These are phyloP conservation scores for Biston betularia DNA, from an alignment of 2,888 invertebrate genomes.

Conservation along the genomic window DNA sequence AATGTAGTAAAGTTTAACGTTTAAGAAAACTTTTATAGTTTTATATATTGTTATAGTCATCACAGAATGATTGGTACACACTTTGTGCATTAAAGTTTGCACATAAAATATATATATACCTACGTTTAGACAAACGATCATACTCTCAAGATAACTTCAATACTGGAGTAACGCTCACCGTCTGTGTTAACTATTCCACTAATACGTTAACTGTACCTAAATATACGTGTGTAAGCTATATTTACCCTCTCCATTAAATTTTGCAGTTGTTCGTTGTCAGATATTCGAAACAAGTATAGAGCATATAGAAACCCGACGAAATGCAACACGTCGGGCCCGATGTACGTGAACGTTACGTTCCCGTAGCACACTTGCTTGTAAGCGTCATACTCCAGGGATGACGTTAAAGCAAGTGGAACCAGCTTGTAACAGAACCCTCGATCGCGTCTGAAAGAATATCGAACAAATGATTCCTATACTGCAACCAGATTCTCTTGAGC, in stretches of 20 bases:
- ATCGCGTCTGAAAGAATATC: conserved; percentile 86
- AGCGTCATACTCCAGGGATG: conserved; percentile 74
- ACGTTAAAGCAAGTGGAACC: conserved; percentile 74
- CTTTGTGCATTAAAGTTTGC: no score
- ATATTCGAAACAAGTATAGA: conserved; percentile 90
- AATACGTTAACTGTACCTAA: no score
- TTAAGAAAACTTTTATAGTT: no score
- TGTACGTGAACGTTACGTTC: conserved; percentile 89
- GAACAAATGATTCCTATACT: neutral
- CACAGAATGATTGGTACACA: no score
- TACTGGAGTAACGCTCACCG: no score
- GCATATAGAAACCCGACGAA: conserved; percentile 91
- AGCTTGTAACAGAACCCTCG: conserved; percentile 89
- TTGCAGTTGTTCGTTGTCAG: conserved; percentile 93
- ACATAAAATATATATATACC: no score
- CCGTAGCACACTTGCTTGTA: conserved; percentile 90
- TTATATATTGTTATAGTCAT: no score
- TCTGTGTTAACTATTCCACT: no score
- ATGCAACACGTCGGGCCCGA: conserved; percentile 91
- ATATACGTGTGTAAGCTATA: conserved; percentile 11
- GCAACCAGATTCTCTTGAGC: no score
- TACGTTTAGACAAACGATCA: no score
- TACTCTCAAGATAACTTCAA: no score
- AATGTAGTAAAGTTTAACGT: no score
- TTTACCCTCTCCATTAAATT: conserved; percentile 93